Base-by-base conservation (phyloP, 2,888 invertebrate genomes). In the Spilosoma lubricipeda region DNA sequence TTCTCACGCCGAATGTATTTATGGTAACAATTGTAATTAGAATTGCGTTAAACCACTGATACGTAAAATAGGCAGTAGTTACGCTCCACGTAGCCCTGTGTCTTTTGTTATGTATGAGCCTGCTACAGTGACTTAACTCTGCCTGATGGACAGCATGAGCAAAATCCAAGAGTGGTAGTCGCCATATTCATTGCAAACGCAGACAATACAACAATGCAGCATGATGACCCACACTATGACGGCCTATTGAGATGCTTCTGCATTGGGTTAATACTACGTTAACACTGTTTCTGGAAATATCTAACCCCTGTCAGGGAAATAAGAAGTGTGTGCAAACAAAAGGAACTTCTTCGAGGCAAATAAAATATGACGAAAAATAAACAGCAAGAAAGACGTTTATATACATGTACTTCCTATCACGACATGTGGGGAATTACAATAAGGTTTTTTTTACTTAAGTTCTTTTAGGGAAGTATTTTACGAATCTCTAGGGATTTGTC, bases 1-100 rank as follows among this genome's bases (percentile, higher is more conserved):
- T 83, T 79, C 77, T 77, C 79, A 77, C 67, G 65, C 72, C 39
- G 70, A 66, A 70, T 18, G 7, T 74, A 70, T 76, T 76, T 77
- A 48, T 78, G 75, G 70, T 68, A 67, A 48, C 48, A 74, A 30
- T 72, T 71, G 71, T 64, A 74, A 65, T 36, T 78, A 76, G 66
- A 77, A 76, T 75, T 77, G 42, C 73, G 70, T 77, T 77, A 76
- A 39, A 69, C 45, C 72, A 76, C 48, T 71, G 59, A 66, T 48
- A 70, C 73, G 56, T 74, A 48, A 71, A 75, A 71, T 75, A 76
- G 30, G 18, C 39, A 75, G 52, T 52, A 23, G 23, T 65, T 42
- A 45, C 64, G 71, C 15, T n/a, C n/a, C n/a, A n/a, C n/a, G n/a
- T 15, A 67, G 56, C 48, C 48, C 67, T 77, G 65, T 74, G 56